A percentile compares a stretch with the other conserved stretches of the same genome.
phyloP scores from a whole-genome alignment of 2,888 invertebrate genomes.

The Drosophila glabriapex region DNA sequence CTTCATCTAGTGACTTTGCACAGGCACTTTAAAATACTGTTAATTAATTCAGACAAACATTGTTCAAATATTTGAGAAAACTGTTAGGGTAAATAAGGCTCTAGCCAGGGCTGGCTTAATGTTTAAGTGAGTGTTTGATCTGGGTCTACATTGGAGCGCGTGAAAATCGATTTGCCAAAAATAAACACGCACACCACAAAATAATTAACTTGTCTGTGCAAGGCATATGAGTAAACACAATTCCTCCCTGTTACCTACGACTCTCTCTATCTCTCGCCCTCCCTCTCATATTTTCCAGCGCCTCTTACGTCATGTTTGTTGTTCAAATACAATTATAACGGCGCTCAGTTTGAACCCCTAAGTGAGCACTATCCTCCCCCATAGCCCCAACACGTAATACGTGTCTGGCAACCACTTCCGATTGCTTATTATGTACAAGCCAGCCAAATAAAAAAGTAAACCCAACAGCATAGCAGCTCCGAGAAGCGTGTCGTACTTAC shows the following conservation, averaged over 20 bases:
- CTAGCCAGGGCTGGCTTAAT: conserved; percentile 1
- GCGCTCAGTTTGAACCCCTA: conserved; percentile 26
- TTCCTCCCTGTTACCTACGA: conserved; percentile 25
- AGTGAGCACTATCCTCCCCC: conserved; percentile 31
- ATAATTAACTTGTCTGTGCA: conserved; percentile 81
- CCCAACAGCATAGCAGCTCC: conserved; percentile 35
- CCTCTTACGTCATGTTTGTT: conserved; percentile 24
- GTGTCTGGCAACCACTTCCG: conserved; percentile 75
- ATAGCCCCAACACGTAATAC: conserved; percentile 44
- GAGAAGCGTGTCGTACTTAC: conserved; percentile 19
- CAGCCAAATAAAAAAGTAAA: conserved; percentile 38
- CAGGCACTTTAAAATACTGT: conserved; percentile 54
- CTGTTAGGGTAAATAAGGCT: conserved; percentile 36
- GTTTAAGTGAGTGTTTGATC: conserved; percentile 26
- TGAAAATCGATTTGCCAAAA: conserved; percentile 77
- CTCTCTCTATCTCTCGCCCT: background rate
- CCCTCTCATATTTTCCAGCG: background rate
- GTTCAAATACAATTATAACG: conserved; percentile 56
- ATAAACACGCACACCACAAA: conserved; percentile 70
- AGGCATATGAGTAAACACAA: conserved; percentile 77
- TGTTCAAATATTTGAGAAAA: conserved; percentile 73
- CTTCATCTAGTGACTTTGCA: conserved; percentile 32
- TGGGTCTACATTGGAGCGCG: conserved; percentile 42
- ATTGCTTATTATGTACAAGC: conserved; percentile 69
- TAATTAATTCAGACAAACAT: conserved; percentile 81